Base-by-base conservation (phyloP, 2,888 invertebrate genomes). In the Nomada fucata region DNA sequence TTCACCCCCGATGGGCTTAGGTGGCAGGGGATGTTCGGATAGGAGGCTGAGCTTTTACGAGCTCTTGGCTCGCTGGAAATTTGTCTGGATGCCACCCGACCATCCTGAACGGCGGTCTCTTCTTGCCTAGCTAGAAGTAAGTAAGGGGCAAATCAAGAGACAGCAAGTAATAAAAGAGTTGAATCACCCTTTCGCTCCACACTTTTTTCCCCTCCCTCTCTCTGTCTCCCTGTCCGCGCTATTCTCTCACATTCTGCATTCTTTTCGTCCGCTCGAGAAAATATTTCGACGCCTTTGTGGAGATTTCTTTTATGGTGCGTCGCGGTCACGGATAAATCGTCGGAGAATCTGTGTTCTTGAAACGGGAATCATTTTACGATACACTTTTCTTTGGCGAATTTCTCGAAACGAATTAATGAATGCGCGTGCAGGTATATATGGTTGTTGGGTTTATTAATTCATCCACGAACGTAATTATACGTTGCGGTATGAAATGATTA, bases 21-120 rank as follows among this genome's bases (percentile, higher is more conserved):
- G 59, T 68, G 76, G 76, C 73, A 60, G 73, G 82, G 86, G 70
- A 73, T 64, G 80, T 76, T 65, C 70, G 80, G 75, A 68, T 71
- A 64, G 81, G 63, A 82, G 82, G 70, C 75, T 71, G 83, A 75
- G 88, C 90, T 90, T 92, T 92, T 92, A 92, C 91, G 92, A 92
- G 89, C 90, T 90, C 88, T 91, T 91, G 92, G 92, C 92, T 91
- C 86, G 90, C 88, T 86, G 86, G 82, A 92, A 92, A 92, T 92
- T 92, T 90, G 92, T 92, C 92, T 90, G 91, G 89, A 89, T 91
- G 90, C 89, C 90, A 89, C 88, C 86, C 83, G 85, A 81, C 87
- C 75, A 85, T 87, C 85, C 85, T 60, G 79, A 72, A 83, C 81
- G 76, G 84, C 75, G 86, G 82, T 84, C 85, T 86, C 67, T 84